Evolutionary conservation across 92 coral and sea anemone genomes (phyloP), one percentile per base, ranked within the genome.

Genomic region (Phenganax marumi): DNA sequence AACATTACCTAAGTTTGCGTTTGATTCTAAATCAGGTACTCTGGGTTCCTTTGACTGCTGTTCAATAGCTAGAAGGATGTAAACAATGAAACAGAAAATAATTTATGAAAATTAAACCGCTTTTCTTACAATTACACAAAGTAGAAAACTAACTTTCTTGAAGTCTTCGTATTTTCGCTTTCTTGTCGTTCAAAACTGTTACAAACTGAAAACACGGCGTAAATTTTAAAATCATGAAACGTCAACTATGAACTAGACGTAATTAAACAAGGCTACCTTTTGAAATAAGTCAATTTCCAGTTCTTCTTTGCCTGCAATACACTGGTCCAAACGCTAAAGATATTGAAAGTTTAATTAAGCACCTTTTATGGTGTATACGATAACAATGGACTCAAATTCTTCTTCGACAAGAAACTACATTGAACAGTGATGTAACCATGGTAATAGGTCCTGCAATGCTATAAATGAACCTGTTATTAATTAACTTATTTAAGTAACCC

Each of bases 131-230:
- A 39, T 63, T 63, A 18, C 23, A 63, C 26, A 12, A 46, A 6
- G 55, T 55, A 8, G 46, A 70, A 16, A 10, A 77, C 82, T 23
- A 7, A 77, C 82, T 82, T 50, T 88, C 92, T 81, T 91, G 89
- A 10, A 93, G 72, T 82, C 88, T 91, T 52, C 97, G 86, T 85
- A 93, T 91, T 81, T 93, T 93, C 66, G 88, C 89, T 70, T 93
- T 93, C 81, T 93, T 93, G 80, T 91, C 91, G 85, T 93, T 93
- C 55, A 93, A 84, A 8, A 93, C 93, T 61, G 92, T 84, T 23
- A 92, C 91, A 93, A 93, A 93, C 97, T 93, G 51, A 10, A 89
- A 77, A 9, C 9, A 43, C 49, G 12, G 14, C 65, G 22, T 57
- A 18, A 62, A 18, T 62, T 62, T 10, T 25, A 18, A 25, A 62